Conservation (phyloP, 2,113 vertebrate species). For the Mixornis gularis region DNA sequence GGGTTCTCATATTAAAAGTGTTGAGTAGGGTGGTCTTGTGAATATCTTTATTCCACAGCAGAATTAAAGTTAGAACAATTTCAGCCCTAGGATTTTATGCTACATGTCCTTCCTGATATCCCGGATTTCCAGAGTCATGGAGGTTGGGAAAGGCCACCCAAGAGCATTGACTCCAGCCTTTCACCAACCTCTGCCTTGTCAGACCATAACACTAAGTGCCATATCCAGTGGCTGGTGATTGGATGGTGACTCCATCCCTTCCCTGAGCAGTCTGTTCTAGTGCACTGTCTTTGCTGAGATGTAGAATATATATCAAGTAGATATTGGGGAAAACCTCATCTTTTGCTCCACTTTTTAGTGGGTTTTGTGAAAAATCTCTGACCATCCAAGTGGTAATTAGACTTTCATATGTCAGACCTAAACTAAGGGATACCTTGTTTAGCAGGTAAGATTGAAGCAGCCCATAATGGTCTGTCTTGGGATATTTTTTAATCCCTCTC, state of each 20-base stretch:
- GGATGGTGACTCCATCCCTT: not conserved
- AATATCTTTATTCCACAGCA: not conserved
- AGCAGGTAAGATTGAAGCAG: not conserved
- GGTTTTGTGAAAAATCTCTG: not conserved
- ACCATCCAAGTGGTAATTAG: not conserved
- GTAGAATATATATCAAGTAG: not conserved
- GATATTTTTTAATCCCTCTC: not conserved
- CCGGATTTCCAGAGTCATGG: not conserved
- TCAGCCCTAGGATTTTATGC: not conserved
- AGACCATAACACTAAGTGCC: fast-evolving
- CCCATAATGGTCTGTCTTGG: not conserved
- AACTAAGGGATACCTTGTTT: not conserved
- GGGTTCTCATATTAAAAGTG: not conserved
- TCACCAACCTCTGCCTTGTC: fast-evolving
- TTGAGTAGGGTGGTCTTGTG: not conserved
- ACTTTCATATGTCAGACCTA: not conserved
- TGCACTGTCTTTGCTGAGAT: not conserved
- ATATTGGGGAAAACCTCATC: not conserved
- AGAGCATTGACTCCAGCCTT: fast-evolving
- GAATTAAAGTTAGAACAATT: not conserved
- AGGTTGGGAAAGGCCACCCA: not conserved
- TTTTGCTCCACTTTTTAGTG: not conserved
- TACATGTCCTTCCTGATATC: not conserved
- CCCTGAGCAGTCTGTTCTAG: not conserved
- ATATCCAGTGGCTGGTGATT: fast-evolving